Base-by-base conservation (phyloP, 1,140 invertebrate species). In the Parasteatoda tepidariorum region DNA sequence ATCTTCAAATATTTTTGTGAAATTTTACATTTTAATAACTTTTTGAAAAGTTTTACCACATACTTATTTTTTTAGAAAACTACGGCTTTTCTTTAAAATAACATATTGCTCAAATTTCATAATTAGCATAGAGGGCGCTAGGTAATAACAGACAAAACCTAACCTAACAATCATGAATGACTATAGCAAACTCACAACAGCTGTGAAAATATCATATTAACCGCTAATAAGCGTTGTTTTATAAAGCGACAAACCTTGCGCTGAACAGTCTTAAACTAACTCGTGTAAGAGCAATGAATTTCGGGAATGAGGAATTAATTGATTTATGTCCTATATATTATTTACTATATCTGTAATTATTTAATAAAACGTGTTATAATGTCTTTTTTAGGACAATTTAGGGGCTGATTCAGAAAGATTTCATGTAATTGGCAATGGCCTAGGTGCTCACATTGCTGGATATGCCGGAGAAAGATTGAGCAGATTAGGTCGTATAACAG, bases 371-470 rank as follows among this genome's bases (percentile, higher is more conserved):
- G 9, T 48, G 38, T 4, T 48, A 13, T 48, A 48, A 13, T 38
- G 22, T 59, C 2, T 30, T 22, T 30, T 31, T n/a, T n/a, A 79
- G 76, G 57, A 67, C 33, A 13, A 5, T 24, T 26, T 38, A 3
- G 66, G 79, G 11, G 4, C 24, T 24, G 6, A n/a, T 7, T 34
- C 33, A 62, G 74, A 68, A 33, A 66, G 4, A 1, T 90, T 94
- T 4, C 96, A 98, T 88, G 91, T 94, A 61, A 95, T 98, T 85
- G 97, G 76, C 0, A 75, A 83, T 26, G 61, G 85, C 13, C 48
- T 85, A 6, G 84, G 85, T 24, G 84, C 73, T 15, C 84, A 85
- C 18, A 57, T 83, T 31, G 74, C 84, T 68, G 84, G 85, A 15
- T 85, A 85, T 78, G 83, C 83, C 15, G 83, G 83, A 0, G 61